Base-by-base conservation (phyloP, 1,140 invertebrate genomes). In the Magallana ariakensis region DNA sequence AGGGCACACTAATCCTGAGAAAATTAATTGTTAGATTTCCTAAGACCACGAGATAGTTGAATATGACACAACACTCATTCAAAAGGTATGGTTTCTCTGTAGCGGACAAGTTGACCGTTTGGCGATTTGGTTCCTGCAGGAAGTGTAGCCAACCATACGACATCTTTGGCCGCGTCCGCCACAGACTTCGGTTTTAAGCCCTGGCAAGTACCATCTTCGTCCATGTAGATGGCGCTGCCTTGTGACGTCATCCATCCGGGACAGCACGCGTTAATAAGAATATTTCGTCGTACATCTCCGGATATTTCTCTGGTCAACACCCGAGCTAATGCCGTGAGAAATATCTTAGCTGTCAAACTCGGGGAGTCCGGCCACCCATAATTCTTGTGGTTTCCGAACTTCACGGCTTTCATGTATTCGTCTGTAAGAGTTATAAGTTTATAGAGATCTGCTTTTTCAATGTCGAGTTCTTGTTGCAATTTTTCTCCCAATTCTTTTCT, bases 221-320 rank as follows among this genome's bases (percentile, higher is more conserved):
- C 84, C 55, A 60, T 19, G 70, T 84, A 90, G 11, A 70, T 54
- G 15, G 22, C 33, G 80, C 85, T 85, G 7, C 58, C 87, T 1
- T 58, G 80, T n/a, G 89, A 82, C 0, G 66, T 19, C 10, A 86
- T 90, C 89, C 87, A 90, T 9, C 87, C 89, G 5, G 89, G 89
- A 88, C 89, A 90, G 46, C 85, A 88, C 11, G 89, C 85, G 83
- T 90, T 90, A 1, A 90, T 62, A 0, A 90, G 81, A 9, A 90
- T 82, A 53, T 89, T 89, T 11, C 56, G 66, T 55, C 85, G 84
- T 13, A 33, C 46, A 22, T 88, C 87, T 2, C 55, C 55, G 46
- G 75, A 46, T 1, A 87, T 8, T 10, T 85, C 62, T 33, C 75
- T 57, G 2, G 83, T 26, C 9, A 90, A n/a, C 66, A 90, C 85